Conservation (phyloP, 2,113 vertebrate genomes). For the Microcebus tavaratra region DNA sequence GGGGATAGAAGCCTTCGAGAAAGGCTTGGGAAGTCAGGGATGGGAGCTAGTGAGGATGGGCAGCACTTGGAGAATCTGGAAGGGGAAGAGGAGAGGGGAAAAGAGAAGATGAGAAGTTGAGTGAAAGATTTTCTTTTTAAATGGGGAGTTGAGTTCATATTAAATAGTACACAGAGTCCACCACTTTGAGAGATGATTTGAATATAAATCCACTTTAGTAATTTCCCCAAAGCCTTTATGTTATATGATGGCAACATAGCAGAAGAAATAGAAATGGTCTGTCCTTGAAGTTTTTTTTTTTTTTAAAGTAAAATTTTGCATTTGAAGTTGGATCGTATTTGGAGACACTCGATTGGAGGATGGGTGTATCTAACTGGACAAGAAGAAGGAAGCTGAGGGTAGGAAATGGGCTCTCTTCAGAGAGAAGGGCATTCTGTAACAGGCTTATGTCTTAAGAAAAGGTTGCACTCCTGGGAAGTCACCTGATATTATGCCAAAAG, state of each 20-base stretch:
- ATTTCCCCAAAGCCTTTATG: neutral
- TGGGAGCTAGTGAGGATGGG: neutral
- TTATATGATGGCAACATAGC: neutral
- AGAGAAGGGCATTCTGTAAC: neutral
- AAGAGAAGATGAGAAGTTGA: neutral
- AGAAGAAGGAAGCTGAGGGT: neutral
- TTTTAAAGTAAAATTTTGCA: too few species aligned
- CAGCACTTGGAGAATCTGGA: neutral
- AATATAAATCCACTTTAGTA: neutral
- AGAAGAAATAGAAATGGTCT: neutral
- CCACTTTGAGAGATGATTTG: neutral
- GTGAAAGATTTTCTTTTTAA: neutral
- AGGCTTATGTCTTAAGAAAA: neutral
- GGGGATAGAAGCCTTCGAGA: neutral
- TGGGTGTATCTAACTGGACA: neutral
- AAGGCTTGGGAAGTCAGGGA: neutral
- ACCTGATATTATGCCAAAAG: neutral
- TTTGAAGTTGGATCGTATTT: neutral
- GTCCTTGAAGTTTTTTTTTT: neutral
- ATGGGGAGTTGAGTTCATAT: neutral
- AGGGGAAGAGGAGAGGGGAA: neutral
- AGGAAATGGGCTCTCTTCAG: neutral
- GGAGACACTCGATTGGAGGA: neutral
- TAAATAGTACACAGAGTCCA: neutral
- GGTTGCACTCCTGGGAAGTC: neutral